Conservation (phyloP, 2,797 vertebrate species). For the Heteromormyrus szaboi region DNA sequence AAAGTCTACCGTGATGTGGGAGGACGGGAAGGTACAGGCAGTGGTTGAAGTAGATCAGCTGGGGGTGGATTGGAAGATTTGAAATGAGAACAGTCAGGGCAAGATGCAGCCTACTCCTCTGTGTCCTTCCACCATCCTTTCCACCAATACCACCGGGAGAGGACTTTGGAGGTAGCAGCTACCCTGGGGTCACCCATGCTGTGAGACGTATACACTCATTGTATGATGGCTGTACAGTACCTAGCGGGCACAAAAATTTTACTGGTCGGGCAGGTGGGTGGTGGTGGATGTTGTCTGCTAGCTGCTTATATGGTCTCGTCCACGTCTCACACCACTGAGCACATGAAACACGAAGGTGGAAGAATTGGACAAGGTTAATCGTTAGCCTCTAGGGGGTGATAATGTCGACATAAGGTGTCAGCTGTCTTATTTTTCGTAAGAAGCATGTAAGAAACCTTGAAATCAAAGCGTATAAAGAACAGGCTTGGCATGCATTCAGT, state of each 20-base stretch:
- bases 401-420: background rate
- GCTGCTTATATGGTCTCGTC: background rate
- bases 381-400: background rate
- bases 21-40: background rate
- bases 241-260: background rate
- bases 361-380: background rate
- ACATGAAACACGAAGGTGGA: background rate
- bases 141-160: background rate
- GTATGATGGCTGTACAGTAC: background rate
- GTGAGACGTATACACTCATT: background rate
- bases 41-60: background rate
- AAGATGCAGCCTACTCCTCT: background rate
- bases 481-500: background rate
- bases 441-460: background rate
- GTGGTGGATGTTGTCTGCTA: background rate
- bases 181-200: background rate
- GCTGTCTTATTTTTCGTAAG: background rate
- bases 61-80: background rate
- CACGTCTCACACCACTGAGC: background rate
- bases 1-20: background rate
- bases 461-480: background rate
- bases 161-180: background rate
- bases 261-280: background rate
- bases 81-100: background rate
- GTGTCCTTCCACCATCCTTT: background rate